Base-by-base conservation (phyloP, 2,797 vertebrate species). In the Euthynnus affinis region DNA sequence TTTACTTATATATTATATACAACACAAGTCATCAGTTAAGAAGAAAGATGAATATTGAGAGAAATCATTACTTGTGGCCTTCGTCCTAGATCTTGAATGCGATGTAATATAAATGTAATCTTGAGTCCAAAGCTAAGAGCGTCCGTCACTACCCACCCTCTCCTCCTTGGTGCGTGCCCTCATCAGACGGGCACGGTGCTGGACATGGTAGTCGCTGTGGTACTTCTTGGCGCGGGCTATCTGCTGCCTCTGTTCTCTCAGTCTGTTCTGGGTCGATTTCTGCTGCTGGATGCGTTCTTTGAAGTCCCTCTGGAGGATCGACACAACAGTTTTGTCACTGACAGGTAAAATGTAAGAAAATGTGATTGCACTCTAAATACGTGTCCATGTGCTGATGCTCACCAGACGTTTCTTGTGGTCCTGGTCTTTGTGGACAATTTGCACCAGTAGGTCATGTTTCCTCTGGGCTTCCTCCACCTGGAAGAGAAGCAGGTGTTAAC, bases 371-470 rank as follows among this genome's bases (percentile, higher is more conserved):
- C 44, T 9, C 2, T 46, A 1, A 49, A 58, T 7, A 34, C 6
- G 27, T 61, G 27, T 37, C 29, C 6, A 7, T 29, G 25, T 55
- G 63, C 25, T 15, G 14, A 40, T 40, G 61, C 95, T 89, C 93
- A 99, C 98, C 96, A 99, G 91, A 61, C 97, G 96, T 76, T 79
- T 96, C 82, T 90, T 96, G 81, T 98, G 97, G 22, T 96, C 96
- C 56, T 96, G 96, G 9, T 98, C 96, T 92, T 95, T 98, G 80
- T 88, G 95, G 68, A 97, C 86, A 56, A 98, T 94, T 18, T 94
- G 93, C 84, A 94, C 89, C 58, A 99, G 96, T 57, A 98, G 94
- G 52, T 97, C 95, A 0, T 98, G 96, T 90, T 96, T 97, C 93
- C 90, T 97, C 83, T 97, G 94, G 7, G 96, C 96, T 83, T 98